Evolutionary conservation across 2,888 invertebrate genomes (phyloP).

Genomic region (Monoplex corrugatus): DNA sequence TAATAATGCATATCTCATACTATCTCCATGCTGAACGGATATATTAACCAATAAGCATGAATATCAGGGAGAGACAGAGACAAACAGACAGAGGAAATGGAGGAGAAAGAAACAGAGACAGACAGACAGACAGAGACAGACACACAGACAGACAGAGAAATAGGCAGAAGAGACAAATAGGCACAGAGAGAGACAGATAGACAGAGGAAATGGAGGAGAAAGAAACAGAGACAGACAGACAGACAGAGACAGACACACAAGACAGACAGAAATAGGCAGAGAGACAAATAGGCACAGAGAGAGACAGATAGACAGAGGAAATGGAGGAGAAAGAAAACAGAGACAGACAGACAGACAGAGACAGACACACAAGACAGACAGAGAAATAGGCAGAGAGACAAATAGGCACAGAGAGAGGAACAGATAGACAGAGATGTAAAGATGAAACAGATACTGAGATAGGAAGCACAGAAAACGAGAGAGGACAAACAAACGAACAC

Average conservation of each 20-base stretch:
- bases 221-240: background rate
- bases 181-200: background rate
- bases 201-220: background rate
- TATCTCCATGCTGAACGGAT: no score
- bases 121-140: constrained; percentile 9
- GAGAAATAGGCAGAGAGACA: constrained; percentile 18
- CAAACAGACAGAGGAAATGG: background rate
- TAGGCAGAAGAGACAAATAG: background rate
- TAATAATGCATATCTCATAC: no score
- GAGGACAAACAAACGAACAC: background rate
- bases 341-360: background rate
- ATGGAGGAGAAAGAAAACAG: background rate
- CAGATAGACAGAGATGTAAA: background rate
- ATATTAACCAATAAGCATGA: no score
- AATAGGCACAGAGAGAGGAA: constrained; percentile 4
- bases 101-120: constrained; percentile 31
- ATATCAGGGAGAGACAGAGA: background rate
- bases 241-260: background rate
- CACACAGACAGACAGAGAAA: background rate
- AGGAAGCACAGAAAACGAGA: background rate
- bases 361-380: constrained; percentile 1
- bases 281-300: background rate
- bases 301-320: background rate
- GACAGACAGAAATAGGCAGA: background rate
- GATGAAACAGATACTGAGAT: no score